Conservation (phyloP, 2,113 vertebrate genomes). For the Oreocharis arfaki region DNA sequence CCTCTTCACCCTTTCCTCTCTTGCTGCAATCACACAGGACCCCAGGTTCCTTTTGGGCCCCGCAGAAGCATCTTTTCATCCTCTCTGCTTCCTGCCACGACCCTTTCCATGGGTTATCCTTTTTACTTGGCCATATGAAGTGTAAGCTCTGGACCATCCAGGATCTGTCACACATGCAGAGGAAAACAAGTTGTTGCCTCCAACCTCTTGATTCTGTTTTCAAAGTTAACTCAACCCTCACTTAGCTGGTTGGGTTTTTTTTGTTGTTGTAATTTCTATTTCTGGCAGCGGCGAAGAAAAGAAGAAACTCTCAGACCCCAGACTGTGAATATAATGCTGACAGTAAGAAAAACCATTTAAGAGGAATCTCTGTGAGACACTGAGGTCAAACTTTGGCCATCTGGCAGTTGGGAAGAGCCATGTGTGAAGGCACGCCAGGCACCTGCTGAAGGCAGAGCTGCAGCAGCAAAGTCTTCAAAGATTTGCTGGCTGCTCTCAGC, state of each 20-base stretch:
- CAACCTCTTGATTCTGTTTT: background rate
- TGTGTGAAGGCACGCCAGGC: constrained; percentile 23
- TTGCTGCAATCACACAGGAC: background rate
- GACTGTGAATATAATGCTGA: background rate
- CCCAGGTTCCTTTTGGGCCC: background rate
- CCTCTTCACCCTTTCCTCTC: background rate
- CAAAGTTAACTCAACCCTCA: background rate
- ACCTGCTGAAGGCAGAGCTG: constrained; percentile 46
- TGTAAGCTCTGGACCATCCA: background rate
- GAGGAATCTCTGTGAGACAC: background rate
- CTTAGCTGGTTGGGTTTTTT: background rate
- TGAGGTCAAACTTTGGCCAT: constrained; percentile 39
- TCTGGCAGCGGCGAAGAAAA: background rate
- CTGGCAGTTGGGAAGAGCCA: constrained; percentile 28
- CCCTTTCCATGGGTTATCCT: background rate
- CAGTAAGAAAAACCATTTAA: background rate
- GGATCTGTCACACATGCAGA: background rate
- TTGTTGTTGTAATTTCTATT: background rate
- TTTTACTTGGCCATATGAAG: background rate
- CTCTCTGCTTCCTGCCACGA: background rate
- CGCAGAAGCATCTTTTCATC: background rate
- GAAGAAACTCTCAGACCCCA: background rate
- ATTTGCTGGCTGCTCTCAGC: background rate
- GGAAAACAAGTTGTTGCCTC: background rate
- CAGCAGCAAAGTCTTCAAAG: constrained; percentile 15